Percentiles rank a stretch among this genome's conserved stretches.
Evolutionary conservation across 2,888 invertebrate species (phyloP).

Genomic region (Yponomeuta plumbellus): DNA sequence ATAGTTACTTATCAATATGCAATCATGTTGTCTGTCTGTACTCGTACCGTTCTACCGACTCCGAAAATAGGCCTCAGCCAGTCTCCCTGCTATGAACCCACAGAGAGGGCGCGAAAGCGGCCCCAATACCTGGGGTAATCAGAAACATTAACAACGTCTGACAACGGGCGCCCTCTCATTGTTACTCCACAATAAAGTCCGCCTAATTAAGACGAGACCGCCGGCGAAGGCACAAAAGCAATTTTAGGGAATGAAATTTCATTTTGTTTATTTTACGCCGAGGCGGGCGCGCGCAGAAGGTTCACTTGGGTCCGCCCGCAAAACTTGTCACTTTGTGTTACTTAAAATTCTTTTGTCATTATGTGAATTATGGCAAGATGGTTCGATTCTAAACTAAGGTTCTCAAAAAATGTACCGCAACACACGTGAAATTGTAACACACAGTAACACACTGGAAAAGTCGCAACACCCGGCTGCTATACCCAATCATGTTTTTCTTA

Average conservation of each 20-base stretch:
- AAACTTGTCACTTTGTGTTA: no score
- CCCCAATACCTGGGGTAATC: not conserved
- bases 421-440: no score
- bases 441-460: no score
- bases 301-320: not conserved
- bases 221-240: constrained; percentile 3
- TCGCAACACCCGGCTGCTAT: no score
- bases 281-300: not conserved
- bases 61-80: not conserved
- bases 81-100: not conserved
- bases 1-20: no score
- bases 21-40: no score
- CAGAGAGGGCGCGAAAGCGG: not conserved
- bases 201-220: constrained; percentile 7
- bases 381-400: no score
- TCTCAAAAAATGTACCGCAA: no score
- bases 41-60: not conserved
- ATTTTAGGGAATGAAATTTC: constrained; percentile 7
- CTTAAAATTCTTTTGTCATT: no score
- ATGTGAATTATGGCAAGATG: no score
- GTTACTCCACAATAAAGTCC: not conserved
- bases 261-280: not conserved
- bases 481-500: no score
- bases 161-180: constrained; percentile 1
- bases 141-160: constrained; percentile 8